Percentiles rank a stretch among this genome's conserved stretches.
These are phyloP conservation scores for Drosophila algonquin DNA, from an alignment of 2,888 invertebrate genomes.

Conservation along the genomic window DNA sequence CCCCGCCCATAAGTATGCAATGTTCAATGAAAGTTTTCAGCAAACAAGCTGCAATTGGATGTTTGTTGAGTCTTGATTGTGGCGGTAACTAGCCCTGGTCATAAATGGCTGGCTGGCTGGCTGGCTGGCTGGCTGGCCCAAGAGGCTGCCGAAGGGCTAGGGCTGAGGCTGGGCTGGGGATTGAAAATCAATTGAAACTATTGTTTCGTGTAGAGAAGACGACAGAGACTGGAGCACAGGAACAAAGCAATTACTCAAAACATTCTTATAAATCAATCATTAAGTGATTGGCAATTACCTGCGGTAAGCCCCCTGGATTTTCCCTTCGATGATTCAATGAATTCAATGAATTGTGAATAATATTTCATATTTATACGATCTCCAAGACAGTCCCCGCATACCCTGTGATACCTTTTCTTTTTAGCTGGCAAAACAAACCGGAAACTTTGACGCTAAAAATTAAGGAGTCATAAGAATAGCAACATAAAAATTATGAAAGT, in stretches of 20 bases:
- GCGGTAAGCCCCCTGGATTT: neutral
- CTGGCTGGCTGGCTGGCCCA: too few species aligned
- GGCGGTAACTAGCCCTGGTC: constrained; percentile 6
- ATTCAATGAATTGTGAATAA: too few species aligned
- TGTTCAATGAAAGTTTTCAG: constrained; percentile 56
- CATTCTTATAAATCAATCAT: neutral
- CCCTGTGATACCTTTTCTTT: constrained; percentile 10
- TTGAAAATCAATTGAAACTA: neutral
- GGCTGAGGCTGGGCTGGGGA: neutral
- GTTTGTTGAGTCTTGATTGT: constrained; percentile 60
- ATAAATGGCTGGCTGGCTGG: neutral
- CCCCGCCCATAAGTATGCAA: constrained; percentile 43
- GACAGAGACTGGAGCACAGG: neutral
- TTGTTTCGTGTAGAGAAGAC: neutral
- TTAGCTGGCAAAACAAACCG: constrained; percentile 11
- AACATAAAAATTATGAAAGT: constrained; percentile 13
- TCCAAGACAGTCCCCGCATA: neutral
- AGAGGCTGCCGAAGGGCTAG: too few species aligned
- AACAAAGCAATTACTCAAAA: neutral
- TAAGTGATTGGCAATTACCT: too few species aligned
- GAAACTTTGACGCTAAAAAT: constrained; percentile 34
- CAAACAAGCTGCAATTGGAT: constrained; percentile 62
- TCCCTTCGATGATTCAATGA: neutral
- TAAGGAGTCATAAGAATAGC: constrained; percentile 26
- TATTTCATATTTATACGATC: too few species aligned